These are phyloP conservation scores for Parambassis ranga DNA, from an alignment of 2,797 vertebrate species.

Conservation along the genomic window DNA sequence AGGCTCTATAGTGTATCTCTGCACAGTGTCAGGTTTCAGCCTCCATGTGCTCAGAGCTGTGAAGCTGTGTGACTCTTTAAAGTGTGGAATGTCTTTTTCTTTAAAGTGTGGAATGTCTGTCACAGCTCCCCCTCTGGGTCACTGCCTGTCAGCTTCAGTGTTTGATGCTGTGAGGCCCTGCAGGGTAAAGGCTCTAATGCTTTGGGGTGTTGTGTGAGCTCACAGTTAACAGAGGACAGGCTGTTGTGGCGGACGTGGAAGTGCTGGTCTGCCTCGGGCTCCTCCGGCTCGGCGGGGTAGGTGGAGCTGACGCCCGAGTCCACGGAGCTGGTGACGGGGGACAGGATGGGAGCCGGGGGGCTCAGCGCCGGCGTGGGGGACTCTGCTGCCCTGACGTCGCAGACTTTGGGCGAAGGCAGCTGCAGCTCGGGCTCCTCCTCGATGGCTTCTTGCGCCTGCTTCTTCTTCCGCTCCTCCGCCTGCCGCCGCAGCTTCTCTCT, in stretches of 20 bases:
- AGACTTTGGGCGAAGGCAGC: constrained; percentile 53
- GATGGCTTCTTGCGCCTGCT: constrained; percentile 69
- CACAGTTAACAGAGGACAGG: constrained; percentile 75
- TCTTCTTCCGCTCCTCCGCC: constrained; percentile 74
- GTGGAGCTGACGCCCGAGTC: constrained; percentile 81
- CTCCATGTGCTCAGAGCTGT: constrained; percentile 6
- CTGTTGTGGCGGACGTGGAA: constrained; percentile 81
- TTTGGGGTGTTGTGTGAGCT: constrained; percentile 18
- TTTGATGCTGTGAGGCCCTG: too few relatives aligned
- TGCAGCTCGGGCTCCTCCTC: constrained; percentile 80
- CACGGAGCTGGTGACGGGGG: constrained; percentile 74
- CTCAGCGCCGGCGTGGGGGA: constrained; percentile 21
- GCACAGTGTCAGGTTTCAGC: constrained; percentile 50
- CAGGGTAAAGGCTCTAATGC: not conserved
- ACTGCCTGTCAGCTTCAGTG: too few relatives aligned
- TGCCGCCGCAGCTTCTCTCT: constrained; percentile 87
- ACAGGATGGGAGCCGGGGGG: constrained; percentile 24
- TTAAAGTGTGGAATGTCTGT: too few relatives aligned
- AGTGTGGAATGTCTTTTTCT: too few relatives aligned
- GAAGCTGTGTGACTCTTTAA: not conserved
- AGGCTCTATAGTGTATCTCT: constrained; percentile 55
- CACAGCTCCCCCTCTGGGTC: too few relatives aligned
- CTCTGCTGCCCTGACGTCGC: constrained; percentile 4
- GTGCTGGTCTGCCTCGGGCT: constrained; percentile 92
- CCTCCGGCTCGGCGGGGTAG: constrained; percentile 87